Percentiles rank a stretch among this genome's conserved stretches.
Conservation (phyloP, 2,888 invertebrate species). For the Heliconius cydno region DNA sequence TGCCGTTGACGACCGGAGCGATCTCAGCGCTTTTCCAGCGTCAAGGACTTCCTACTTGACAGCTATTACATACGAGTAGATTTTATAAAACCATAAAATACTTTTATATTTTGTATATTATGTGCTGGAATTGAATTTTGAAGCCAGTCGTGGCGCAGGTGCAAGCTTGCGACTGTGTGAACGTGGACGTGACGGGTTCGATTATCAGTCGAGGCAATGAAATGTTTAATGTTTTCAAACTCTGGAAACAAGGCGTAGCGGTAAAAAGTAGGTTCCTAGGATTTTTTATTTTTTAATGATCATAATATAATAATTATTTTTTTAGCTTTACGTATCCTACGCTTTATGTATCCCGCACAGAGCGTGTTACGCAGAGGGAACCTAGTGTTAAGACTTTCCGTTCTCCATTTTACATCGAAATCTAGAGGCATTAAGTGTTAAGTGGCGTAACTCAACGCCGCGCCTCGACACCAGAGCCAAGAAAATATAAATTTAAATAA, state of each 20-base stretch:
- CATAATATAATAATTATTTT: no score
- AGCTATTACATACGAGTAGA: conserved; percentile 25
- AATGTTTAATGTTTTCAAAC: background rate
- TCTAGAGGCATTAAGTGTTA: background rate
- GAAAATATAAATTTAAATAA: background rate
- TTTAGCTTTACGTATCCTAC: no score
- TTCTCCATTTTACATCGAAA: background rate
- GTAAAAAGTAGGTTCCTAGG: no score
- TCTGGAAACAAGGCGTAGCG: fast-evolving
- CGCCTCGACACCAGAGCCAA: no score
- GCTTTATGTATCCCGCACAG: background rate
- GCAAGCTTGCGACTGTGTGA: no score
- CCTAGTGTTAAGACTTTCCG: no score
- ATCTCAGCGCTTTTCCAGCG: conserved; percentile 26
- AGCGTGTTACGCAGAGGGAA: background rate
- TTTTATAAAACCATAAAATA: conserved; percentile 20
- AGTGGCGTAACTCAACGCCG: background rate
- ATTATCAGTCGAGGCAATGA: background rate
- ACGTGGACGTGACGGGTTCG: background rate
- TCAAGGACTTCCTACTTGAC: conserved; percentile 38
- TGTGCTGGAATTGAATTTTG: background rate
- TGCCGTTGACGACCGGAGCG: conserved; percentile 24
- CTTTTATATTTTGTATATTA: background rate
- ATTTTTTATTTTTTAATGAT: no score
- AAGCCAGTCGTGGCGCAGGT: no score